Percentiles rank a stretch among this genome's conserved stretches.
These are phyloP conservation scores for Muntiacus muntjak DNA, from an alignment of 2,113 vertebrate species.

Conservation along the genomic window DNA sequence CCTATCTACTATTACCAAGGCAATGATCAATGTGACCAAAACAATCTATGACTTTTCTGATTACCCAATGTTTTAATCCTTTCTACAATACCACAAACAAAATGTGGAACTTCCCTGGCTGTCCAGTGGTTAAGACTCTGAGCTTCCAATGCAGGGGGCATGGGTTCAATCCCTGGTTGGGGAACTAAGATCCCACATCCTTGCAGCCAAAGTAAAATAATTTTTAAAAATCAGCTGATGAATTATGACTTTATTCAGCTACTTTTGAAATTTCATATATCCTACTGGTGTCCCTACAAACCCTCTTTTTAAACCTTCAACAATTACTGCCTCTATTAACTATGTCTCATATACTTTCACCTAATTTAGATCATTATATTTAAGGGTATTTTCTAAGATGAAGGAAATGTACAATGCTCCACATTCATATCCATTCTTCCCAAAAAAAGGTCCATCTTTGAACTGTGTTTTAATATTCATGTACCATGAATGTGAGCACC, in stretches of 20 bases:
- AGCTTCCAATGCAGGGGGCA: neutral
- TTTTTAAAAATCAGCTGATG: neutral
- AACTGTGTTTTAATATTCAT: neutral
- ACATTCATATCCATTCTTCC: neutral
- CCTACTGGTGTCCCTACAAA: neutral
- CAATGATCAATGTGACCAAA: neutral
- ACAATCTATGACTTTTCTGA: neutral
- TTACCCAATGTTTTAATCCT: neutral
- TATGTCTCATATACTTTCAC: neutral
- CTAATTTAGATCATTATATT: neutral
- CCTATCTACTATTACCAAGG: neutral
- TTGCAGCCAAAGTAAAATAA: neutral
- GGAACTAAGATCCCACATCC: neutral
- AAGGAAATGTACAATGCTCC: neutral
- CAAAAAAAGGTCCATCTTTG: neutral
- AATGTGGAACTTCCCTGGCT: neutral
- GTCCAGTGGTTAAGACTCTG: neutral
- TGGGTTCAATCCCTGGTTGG: neutral
- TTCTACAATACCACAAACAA: neutral
- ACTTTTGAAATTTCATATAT: neutral
- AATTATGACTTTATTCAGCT: neutral
- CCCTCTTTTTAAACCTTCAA: neutral
- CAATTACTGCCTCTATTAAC: neutral
- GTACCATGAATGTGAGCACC: neutral
- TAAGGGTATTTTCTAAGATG: neutral